Evolutionary conservation across 2,888 invertebrate genomes (phyloP).

Genomic region (Laothoe populi): DNA sequence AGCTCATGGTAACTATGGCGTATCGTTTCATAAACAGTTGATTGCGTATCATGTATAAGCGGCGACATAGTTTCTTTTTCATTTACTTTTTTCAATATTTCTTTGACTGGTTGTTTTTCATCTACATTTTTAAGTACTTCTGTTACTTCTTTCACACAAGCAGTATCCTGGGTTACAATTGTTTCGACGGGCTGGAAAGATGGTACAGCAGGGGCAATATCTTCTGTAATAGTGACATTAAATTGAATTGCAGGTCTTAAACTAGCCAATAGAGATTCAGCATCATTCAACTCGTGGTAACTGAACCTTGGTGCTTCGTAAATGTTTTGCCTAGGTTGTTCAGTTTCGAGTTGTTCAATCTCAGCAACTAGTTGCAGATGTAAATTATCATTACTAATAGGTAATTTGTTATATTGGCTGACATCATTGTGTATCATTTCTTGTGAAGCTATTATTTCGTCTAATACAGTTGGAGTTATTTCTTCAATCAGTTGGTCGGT

Average conservation of each 20-base stretch:
- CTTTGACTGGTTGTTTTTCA: not conserved
- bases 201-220: not conserved
- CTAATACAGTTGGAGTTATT: not conserved
- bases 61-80: slow-evolving; percentile 24
- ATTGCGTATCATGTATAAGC: not conserved
- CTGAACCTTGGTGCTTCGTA: slow-evolving; percentile 54
- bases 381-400: slow-evolving; percentile 29
- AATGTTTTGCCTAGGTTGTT: slow-evolving; percentile 30
- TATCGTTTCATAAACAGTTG: slow-evolving; percentile 41
- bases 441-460: not conserved
- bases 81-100: not conserved
- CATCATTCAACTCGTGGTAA: slow-evolving; percentile 60
- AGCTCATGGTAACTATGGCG: slow-evolving; percentile 56
- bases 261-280: slow-evolving; percentile 52
- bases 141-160: not conserved
- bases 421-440: slow-evolving; percentile 20
- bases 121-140: not conserved
- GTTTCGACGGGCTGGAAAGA: not conserved
- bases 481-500: slow-evolving; percentile 17
- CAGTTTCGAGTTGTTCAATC: slow-evolving; percentile 21
- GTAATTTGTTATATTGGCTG: slow-evolving; percentile 27
- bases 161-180: not conserved
- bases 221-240: not conserved
- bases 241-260: slow-evolving; percentile 28
- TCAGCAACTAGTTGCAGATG: slow-evolving; percentile 26